A percentile compares a stretch with the other conserved stretches of the same genome.
Conservation (phyloP, 2,113 vertebrate genomes). For the Bagarius yarrelli region DNA sequence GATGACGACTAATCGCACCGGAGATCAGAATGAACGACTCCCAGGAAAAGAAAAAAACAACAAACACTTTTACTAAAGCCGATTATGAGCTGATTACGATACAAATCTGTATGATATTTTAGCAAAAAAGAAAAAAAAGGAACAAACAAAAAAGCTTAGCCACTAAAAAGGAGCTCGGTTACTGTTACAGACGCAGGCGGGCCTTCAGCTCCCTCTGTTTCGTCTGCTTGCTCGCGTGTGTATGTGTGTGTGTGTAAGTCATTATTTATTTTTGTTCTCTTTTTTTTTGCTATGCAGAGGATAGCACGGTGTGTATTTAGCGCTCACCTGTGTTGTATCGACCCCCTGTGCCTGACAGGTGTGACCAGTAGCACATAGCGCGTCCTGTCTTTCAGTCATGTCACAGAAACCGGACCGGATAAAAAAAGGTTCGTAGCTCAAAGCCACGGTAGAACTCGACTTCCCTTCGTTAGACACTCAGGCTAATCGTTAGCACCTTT, state of each 20-base stretch:
- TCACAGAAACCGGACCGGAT: neutral
- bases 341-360: constrained; percentile 52
- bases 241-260: constrained; percentile 54
- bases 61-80: constrained; percentile 52
- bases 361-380: constrained; percentile 51
- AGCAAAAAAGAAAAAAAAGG: constrained; percentile 55
- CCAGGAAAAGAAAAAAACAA: constrained; percentile 60
- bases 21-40: constrained; percentile 61
- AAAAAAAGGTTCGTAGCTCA: neutral
- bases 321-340: constrained; percentile 52
- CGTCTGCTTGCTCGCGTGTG: constrained; percentile 5
- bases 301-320: constrained; percentile 65
- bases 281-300: constrained; percentile 65
- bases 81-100: constrained; percentile 51
- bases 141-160: constrained; percentile 60
- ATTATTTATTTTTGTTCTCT: constrained; percentile 49
- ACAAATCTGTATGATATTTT: constrained; percentile 68
- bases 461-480: constrained; percentile 23
- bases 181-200: constrained; percentile 60
- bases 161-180: constrained; percentile 60
- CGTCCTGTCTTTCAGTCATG: constrained; percentile 28
- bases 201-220: constrained; percentile 51
- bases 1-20: constrained; percentile 77
- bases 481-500: constrained; percentile 19
- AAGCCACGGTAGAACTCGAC: constrained; percentile 25